Evolutionary conservation across 2,113 vertebrate species (phyloP), one percentile per base, ranked within the genome.

Genomic region (Lophura nycthemera): DNA sequence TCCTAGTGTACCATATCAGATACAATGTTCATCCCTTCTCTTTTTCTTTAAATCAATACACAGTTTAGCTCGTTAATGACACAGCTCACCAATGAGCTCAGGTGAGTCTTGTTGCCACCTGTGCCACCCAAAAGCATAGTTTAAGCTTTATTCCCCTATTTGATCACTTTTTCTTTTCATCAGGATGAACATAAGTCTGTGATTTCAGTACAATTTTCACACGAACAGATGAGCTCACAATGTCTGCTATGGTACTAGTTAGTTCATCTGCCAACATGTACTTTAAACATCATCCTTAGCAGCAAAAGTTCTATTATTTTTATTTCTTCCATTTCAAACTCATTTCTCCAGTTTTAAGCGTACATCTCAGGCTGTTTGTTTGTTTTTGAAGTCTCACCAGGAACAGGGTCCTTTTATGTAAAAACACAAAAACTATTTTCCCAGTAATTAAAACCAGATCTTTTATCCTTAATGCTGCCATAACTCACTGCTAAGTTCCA

Each of bases 161-260:
- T 34, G 22, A 11, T 63, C 14, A 57, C 60, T 63, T 21, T 36
- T 15, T 61, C 14, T 22, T 81, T 80, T 27, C 9, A 79, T 64
- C 32, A 60, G 89, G 74, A 48, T 11, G 40, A 72, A 4, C 47
- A 57, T 34, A 10, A 5, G 6, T 38, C 60, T 42, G 45, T 14
- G 60, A 48, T 61, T 61, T 66, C 56, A 34, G 56, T 50, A 71
- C 8, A 16, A 16, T 75, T 59, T 60, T 25, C 42, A 66, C 30
- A n/a, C 20, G 24, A 38, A 65, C 56, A 48, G 54, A 43, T 4
- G 15, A 2, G 25, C 60, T 61, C 4, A 2, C 1, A 20, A 0
- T 5, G 42, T 25, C 66, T 45, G 40, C 43, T 59, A 21, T 36
- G n/a, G 36, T 42, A 60, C 14, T 48, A 67, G 5, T 34, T 50